Conservation (phyloP, 1,140 invertebrate species). For the Eulimnadia texana region DNA sequence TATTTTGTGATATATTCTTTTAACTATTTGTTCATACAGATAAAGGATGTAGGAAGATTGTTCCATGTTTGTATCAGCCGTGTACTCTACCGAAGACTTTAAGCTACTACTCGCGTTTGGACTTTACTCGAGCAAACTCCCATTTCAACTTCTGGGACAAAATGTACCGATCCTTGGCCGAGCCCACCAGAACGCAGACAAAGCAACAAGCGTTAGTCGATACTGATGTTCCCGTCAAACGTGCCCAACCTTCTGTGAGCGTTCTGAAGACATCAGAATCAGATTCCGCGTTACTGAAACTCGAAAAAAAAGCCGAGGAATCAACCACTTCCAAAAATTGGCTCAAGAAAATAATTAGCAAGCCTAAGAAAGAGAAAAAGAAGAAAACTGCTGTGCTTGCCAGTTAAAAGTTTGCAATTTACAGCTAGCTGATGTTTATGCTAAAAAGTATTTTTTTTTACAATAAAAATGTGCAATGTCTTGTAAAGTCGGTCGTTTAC, state of each 20-base stretch:
- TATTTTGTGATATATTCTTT: not conserved
- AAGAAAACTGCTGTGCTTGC: not conserved
- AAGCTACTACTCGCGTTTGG: slow-evolving; percentile 36
- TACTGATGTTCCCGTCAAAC: not conserved
- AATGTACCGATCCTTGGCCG: slow-evolving; percentile 33
- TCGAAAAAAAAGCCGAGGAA: not conserved
- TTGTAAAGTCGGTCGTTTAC: too few species aligned
- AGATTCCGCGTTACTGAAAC: not conserved
- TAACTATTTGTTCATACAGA: slow-evolving; percentile 27
- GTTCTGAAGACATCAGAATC: not conserved
- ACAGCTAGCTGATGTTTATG: not conserved
- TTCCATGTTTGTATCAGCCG: slow-evolving; percentile 42
- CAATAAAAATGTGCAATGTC: too few species aligned
- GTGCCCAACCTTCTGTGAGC: not conserved
- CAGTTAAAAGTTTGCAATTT: too few species aligned
- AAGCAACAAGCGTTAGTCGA: not conserved
- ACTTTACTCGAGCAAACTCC: slow-evolving; percentile 35
- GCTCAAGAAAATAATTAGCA: not conserved
- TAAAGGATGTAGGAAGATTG: slow-evolving; percentile 41
- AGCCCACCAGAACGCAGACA: not conserved
- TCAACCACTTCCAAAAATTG: not conserved
- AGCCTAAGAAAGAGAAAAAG: not conserved
- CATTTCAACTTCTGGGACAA: slow-evolving; percentile 47
- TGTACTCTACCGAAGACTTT: slow-evolving; percentile 42
- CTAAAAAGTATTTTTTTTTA: not conserved